Conservation (phyloP, 2,797 vertebrate species). For the Pseudotriccus pelzelni region DNA sequence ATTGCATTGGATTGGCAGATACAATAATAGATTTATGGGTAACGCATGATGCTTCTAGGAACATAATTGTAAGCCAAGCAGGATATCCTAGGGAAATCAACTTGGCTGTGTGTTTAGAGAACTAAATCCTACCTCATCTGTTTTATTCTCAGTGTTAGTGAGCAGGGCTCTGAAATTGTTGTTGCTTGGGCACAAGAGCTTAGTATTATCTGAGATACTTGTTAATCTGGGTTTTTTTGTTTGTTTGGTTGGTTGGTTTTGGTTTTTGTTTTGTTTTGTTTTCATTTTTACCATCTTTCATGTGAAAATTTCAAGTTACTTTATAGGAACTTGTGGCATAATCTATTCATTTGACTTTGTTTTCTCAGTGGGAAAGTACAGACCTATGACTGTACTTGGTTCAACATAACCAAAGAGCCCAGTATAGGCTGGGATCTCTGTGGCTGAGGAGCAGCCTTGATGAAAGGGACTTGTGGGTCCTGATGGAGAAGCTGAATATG, state of each 20-base stretch:
- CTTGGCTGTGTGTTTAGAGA: background rate
- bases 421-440: background rate
- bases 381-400: background rate
- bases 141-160: background rate
- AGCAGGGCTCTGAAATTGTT: background rate
- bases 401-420: background rate
- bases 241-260: no score
- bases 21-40: background rate
- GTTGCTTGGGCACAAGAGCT: background rate
- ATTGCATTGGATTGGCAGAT: no score
- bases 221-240: background rate
- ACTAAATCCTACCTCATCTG: background rate
- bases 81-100: background rate
- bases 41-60: background rate
- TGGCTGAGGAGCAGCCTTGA: background rate
- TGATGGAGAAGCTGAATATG: background rate
- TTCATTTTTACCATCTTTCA: background rate
- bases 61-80: background rate
- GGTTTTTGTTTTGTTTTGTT: background rate
- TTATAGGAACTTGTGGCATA: background rate
- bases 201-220: background rate
- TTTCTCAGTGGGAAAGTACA: background rate
- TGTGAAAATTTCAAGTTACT: background rate
- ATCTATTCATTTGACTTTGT: background rate
- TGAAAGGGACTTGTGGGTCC: background rate